Base-by-base conservation (phyloP, 37 sponge, comb jelly and placozoan species). In the Eunapius fragilis region DNA sequence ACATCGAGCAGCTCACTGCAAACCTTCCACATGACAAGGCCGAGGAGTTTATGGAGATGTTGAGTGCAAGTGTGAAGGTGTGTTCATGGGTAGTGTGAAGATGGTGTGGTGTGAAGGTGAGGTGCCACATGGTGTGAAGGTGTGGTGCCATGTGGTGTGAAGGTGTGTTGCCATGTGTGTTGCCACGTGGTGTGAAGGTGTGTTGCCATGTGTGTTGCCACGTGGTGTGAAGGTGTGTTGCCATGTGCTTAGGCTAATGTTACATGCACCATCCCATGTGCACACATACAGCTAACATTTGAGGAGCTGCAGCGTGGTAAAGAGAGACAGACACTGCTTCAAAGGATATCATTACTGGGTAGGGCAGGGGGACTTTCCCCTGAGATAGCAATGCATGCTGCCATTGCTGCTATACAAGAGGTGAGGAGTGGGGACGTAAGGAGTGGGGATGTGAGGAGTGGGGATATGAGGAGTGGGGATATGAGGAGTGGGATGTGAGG, bases 41-140 rank as follows among this genome's bases (percentile, higher is more conserved):
- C 49, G 84, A 82, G 31, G 87, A 87, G 75, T 91, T 91, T 45
- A 30, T 49, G 24, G 91, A 91, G 30, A 83, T 77, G 70, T 84
- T 91, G 34, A 22, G 11, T 11, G 38, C 78, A 14, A 82, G 84
- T 69, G 37, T 87, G 26, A 83, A 91, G 84, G 91, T 91, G 23
- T 68, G 49, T 70, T 11, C 47, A 45, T 45, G 47, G 47, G 47
- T 45, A 45, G 58, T 58, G 58, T 11, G 14, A 58, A 58, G 47
- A 9, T 45, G 47, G 47, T 45, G 7, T 45, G 47, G 47, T 58
- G 58, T 58, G 58, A 58, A 58, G 58, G 58, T 58, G 58, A 17
- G 58, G 58, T 10, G 14, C 58, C 22, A 58, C n/a, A n/a, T n/a
- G n/a, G 58, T 17, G 58, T 58, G 58, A 58, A 58, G 58, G 58